Conservation (phyloP, 2,113 vertebrate species). For the Catharus fuscescens region DNA sequence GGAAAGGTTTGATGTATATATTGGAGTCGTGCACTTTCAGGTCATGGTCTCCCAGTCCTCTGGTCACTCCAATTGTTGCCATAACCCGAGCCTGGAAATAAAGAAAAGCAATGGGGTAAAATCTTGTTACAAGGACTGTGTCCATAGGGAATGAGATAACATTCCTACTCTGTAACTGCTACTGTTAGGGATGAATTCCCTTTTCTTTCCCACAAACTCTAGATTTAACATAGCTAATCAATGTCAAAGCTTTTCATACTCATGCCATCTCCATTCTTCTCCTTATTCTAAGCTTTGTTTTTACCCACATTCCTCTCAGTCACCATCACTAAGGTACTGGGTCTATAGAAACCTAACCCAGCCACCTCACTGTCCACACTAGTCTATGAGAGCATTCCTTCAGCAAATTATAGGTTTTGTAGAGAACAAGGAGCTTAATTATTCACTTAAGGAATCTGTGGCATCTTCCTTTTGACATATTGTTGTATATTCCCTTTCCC, state of each 20-base stretch:
- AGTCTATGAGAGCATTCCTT: neutral
- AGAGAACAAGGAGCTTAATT: neutral
- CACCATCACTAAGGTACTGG: neutral
- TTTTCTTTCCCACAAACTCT: neutral
- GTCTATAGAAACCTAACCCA: neutral
- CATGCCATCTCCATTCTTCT: neutral
- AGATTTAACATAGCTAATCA: neutral
- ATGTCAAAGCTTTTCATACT: neutral
- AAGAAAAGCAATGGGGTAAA: slow-evolving; percentile 8
- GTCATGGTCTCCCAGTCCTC: slow-evolving; percentile 96
- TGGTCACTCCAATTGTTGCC: slow-evolving; percentile 96
- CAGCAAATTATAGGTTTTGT: neutral
- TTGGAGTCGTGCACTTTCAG: slow-evolving; percentile 97
- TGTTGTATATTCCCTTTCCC: neutral
- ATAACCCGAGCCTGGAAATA: slow-evolving; percentile 90
- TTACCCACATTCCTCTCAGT: neutral
- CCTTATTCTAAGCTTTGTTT: neutral
- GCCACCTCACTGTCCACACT: neutral
- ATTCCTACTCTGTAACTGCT: neutral
- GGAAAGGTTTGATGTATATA: slow-evolving; percentile 97
- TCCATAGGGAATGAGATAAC: neutral
- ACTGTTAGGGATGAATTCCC: neutral
- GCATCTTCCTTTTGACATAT: neutral
- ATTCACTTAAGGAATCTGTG: neutral
- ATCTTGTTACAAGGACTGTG: neutral